A percentile compares a stretch with the other conserved stretches of the same genome.
These are phyloP conservation scores for Diplazon laetatorius DNA, from an alignment of 2,888 invertebrate species.

Conservation along the genomic window DNA sequence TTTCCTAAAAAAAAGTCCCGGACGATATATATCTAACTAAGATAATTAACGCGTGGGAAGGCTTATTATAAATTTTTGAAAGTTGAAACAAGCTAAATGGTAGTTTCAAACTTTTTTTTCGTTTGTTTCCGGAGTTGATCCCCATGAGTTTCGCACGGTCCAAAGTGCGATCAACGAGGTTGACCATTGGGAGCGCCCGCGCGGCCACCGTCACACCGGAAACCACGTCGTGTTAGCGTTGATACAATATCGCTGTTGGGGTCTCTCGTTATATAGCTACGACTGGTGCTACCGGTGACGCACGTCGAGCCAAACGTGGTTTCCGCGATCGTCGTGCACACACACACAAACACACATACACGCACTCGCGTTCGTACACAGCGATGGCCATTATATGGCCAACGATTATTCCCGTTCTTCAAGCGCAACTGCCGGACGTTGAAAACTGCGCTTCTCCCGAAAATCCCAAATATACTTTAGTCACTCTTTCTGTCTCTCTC, in stretches of 20 bases:
- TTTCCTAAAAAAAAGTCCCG: no score
- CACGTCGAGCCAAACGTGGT: conserved; percentile 48
- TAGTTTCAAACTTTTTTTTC: no score
- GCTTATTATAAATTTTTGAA: no score
- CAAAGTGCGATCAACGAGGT: conserved; percentile 22
- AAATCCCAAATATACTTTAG: no score
- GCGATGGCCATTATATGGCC: no score
- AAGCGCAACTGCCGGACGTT: no score
- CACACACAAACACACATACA: background rate
- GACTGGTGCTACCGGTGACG: conserved; percentile 40
- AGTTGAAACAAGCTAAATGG: no score
- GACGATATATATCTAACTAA: no score
- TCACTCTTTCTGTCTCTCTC: no score
- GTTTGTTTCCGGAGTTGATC: background rate
- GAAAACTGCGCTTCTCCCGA: no score
- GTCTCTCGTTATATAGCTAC: conserved; percentile 32
- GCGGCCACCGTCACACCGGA: conserved; percentile 42
- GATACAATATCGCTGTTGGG: conserved; percentile 59
- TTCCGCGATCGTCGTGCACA: conserved; percentile 11
- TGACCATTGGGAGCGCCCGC: conserved; percentile 31
- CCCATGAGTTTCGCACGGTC: background rate
- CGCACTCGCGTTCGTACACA: conserved; percentile 1
- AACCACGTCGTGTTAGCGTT: conserved; percentile 51
- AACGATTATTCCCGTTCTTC: no score
- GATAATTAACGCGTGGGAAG: no score